phyloP scores from a whole-genome alignment of 2,797 vertebrate species.

The Australoheros facetus region DNA sequence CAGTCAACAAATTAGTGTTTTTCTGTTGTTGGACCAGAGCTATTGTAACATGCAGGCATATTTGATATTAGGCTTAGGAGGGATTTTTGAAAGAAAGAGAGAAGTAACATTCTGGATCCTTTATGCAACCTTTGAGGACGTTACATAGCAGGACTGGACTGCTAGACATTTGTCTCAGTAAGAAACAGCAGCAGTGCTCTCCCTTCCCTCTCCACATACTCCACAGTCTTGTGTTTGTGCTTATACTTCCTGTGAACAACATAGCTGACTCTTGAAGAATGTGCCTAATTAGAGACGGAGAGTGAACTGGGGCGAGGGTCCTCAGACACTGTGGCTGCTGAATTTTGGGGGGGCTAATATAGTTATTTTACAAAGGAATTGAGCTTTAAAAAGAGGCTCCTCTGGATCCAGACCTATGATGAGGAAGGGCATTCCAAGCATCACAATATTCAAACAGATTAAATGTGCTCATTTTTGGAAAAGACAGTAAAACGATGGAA shows the following conservation, averaged over 20 bases:
- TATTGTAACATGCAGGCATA: not conserved
- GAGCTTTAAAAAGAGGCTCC: not conserved
- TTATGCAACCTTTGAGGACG: slow-evolving; percentile 37
- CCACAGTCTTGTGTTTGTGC: slow-evolving; percentile 65
- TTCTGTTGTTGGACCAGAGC: not conserved
- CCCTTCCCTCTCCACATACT: slow-evolving; percentile 19
- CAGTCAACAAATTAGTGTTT: slow-evolving; percentile 31
- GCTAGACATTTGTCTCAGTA: slow-evolving; percentile 60
- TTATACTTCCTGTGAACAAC: slow-evolving; percentile 71
- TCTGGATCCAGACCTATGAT: slow-evolving; percentile 13
- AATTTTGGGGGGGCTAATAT: slow-evolving; percentile 5
- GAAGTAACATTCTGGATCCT: not conserved
- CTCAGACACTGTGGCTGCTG: slow-evolving; percentile 2
- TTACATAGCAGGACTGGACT: slow-evolving; percentile 48
- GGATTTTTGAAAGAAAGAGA: not conserved
- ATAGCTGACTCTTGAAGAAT: slow-evolving; percentile 74
- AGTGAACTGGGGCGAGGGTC: not conserved
- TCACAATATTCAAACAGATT: slow-evolving; percentile 2
- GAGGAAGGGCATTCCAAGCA: not conserved
- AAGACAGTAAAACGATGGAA: not conserved
- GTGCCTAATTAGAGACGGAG: slow-evolving; percentile 60
- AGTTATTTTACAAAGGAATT: slow-evolving; percentile 22
- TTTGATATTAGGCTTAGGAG: not conserved
- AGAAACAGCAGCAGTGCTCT: slow-evolving; percentile 30
- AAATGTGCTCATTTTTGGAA: not conserved